A percentile compares a stretch with the other conserved stretches of the same genome.
These are phyloP conservation scores for Drosophila lacicola DNA, from an alignment of 2,888 invertebrate species.

Conservation along the genomic window DNA sequence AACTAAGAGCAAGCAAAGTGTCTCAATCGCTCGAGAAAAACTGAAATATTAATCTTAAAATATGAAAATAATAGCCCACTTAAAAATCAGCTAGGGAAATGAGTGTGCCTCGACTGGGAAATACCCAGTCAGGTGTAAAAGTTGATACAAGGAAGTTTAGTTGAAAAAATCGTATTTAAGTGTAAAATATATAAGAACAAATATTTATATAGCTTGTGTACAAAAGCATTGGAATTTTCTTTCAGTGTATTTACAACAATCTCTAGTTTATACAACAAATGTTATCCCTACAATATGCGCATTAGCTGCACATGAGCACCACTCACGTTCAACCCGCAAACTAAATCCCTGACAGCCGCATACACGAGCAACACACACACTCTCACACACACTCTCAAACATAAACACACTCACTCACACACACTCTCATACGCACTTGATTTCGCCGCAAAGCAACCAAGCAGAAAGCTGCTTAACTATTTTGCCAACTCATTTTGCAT, in stretches of 20 bases:
- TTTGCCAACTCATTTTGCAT: conserved; percentile 70
- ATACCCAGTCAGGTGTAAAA: too few species aligned
- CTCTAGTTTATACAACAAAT: conserved; percentile 19
- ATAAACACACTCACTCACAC: not conserved
- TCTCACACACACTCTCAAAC: not conserved
- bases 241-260: conserved; percentile 12
- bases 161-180: too few species aligned
- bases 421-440: conserved; percentile 36
- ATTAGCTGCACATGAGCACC: conserved; percentile 41
- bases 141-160: too few species aligned
- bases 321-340: conserved; percentile 30
- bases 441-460: conserved; percentile 56
- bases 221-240: not conserved
- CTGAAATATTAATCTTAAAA: not conserved
- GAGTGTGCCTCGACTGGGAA: too few species aligned
- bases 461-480: conserved; percentile 71
- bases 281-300: conserved; percentile 27
- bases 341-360: conserved; percentile 30
- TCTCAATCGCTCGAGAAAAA: too few species aligned
- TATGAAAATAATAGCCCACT: too few species aligned
- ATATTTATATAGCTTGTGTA: not conserved
- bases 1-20: not conserved
- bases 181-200: too few species aligned
- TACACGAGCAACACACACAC: conserved; percentile 13
- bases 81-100: too few species aligned